Base-by-base conservation (phyloP, 2,888 invertebrate genomes). In the Cyrtodaria siliqua region DNA sequence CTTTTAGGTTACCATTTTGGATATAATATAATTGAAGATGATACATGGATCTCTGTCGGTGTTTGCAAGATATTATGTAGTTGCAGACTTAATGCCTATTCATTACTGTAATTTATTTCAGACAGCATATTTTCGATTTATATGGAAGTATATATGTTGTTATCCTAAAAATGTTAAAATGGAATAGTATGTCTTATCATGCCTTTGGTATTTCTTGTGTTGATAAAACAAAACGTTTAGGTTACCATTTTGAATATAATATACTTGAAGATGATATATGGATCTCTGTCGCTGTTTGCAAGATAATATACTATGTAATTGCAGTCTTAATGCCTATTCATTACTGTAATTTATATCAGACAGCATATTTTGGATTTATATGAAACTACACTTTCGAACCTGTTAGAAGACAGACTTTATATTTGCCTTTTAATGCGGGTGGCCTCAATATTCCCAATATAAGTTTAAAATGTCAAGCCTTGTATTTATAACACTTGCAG, bases 1-100 rank as follows among this genome's bases (percentile, higher is more conserved):
- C 44, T 83, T 20, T 57, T 76, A 38, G 80, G 79, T 24, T 42
- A 79, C 33, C 47, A 52, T 16, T 70, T 74, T 62, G 83, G 80
- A 8, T 38, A 56, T 29, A 27, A 71, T 40, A 23, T 69, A 1
- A 52, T 59, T 18, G 26, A 42, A 1, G 77, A 81, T 62, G 73
- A 73, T 24, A 62, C 69, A 47, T 80, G 69, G 66, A 44, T 49
- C 23, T 42, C 63, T 16, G 33, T 33, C 33, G 33, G 6, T 8
- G 12, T 33, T 8, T 8, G 33, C 12, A 33, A 33, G 12, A 33
- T 33, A 8, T 12, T 33, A 38, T 59, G 68, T 53, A 20, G 56
- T 29, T 74, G 56, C 49, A 8, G 33, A 12, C 33, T 8, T 33
- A 33, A 33, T 33, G 33, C 33, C 33, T 8, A 33, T 12, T 8